phyloP scores from a whole-genome alignment of 2,888 invertebrate species.

The Melieria picta region DNA sequence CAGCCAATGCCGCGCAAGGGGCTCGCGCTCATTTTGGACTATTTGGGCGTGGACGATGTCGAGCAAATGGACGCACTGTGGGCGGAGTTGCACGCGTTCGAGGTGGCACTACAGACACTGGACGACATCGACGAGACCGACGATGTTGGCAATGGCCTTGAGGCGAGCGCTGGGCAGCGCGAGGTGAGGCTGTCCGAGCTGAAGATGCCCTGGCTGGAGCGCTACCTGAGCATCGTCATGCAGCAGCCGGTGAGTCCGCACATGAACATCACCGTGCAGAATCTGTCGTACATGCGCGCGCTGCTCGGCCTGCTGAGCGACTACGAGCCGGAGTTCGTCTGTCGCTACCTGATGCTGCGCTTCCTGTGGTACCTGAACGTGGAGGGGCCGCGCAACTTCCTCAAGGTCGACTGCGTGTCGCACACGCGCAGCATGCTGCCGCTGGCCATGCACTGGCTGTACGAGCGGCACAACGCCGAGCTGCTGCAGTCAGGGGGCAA shows the following conservation, averaged over 20 bases:
- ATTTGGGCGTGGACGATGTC: constrained; percentile 22
- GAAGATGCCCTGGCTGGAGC: constrained; percentile 40
- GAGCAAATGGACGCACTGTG: constrained; percentile 24
- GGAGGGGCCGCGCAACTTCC: constrained; percentile 38
- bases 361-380: constrained; percentile 42
- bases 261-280: constrained; percentile 40
- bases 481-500: constrained; percentile 26
- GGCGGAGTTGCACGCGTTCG: constrained; percentile 39
- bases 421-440: constrained; percentile 40
- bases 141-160: constrained; percentile 13
- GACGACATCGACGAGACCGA: constrained; percentile 38
- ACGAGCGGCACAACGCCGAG: constrained; percentile 35
- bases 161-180: constrained; percentile 23
- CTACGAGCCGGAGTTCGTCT: constrained; percentile 40
- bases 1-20: constrained; percentile 29
- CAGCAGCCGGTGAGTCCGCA: constrained; percentile 25
- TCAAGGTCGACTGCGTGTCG: constrained; percentile 35
- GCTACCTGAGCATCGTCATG: constrained; percentile 40
- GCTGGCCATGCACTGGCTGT: constrained; percentile 45
- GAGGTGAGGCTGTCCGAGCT: constrained; percentile 31
- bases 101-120: constrained; percentile 32
- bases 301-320: constrained; percentile 36
- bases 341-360: constrained; percentile 44
- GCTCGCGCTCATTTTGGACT: constrained; percentile 32
- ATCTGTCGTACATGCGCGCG: constrained; percentile 40